Percentiles rank a stretch among this genome's conserved stretches.
Conservation (phyloP, 1,140 invertebrate species). For the Drosophila ironensis region DNA sequence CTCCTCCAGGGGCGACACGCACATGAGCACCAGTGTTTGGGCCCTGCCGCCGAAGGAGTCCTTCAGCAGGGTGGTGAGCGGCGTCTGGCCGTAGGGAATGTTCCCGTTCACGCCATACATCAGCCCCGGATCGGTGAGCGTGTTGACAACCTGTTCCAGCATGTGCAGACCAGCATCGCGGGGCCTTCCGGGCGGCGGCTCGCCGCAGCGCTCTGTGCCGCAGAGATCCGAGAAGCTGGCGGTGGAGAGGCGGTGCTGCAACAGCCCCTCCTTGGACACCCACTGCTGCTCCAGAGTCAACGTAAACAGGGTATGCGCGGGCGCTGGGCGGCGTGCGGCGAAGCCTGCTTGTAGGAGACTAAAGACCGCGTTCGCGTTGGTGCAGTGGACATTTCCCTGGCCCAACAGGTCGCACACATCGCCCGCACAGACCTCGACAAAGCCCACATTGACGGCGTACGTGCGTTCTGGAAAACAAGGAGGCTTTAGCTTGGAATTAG, state of each 20-base stretch:
- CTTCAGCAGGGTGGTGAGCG: conserved; percentile 86
- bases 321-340: conserved; percentile 50
- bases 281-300: conserved; percentile 87
- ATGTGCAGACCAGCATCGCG: conserved; percentile 84
- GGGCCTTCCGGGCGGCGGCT: conserved; percentile 81
- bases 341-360: conserved; percentile 83
- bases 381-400: conserved; percentile 83
- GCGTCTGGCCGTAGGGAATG: conserved; percentile 85
- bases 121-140: conserved; percentile 84
- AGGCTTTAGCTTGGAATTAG: background rate
- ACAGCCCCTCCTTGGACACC: conserved; percentile 82
- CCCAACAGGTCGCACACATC: conserved; percentile 84
- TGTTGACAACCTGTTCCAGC: conserved; percentile 85
- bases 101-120: conserved; percentile 83
- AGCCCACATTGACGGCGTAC: conserved; percentile 85
- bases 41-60: conserved; percentile 88
- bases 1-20: conserved; percentile 85
- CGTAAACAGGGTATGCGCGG: conserved; percentile 85
- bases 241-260: conserved; percentile 85
- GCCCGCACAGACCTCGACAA: conserved; percentile 85
- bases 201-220: conserved; percentile 84
- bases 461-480: conserved; percentile 82
- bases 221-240: conserved; percentile 87
- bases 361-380: conserved; percentile 83
- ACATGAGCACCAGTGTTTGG: conserved; percentile 86